Conservation (phyloP, 2,797 vertebrate species). For the Myotis findleyi region DNA sequence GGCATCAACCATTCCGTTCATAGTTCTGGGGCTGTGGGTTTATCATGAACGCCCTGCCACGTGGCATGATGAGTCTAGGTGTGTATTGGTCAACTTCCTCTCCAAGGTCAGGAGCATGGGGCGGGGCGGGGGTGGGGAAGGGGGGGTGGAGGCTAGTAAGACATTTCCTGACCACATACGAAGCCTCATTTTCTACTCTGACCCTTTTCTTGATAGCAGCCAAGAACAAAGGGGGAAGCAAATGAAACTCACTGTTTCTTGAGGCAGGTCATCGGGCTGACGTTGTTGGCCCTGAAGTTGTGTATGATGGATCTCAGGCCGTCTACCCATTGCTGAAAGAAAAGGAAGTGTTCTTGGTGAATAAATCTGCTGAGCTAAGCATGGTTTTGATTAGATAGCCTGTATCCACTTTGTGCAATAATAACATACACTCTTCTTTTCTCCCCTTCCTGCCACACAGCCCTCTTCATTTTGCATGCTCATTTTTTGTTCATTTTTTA, state of each 20-base stretch:
- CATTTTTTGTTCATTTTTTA: neutral
- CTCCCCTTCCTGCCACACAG: neutral
- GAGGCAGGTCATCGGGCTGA: constrained; percentile 99
- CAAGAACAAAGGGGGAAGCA: constrained; percentile 57
- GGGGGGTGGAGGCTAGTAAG: neutral
- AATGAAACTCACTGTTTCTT: constrained; percentile 96
- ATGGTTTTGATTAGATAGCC: neutral
- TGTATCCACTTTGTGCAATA: neutral
- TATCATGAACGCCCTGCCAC: neutral
- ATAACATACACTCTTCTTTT: neutral
- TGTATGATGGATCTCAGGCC: constrained; percentile 97
- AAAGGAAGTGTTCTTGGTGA: constrained; percentile 43
- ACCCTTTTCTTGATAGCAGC: neutral
- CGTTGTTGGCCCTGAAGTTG: constrained; percentile 99
- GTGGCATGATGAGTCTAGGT: neutral
- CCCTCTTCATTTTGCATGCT: neutral
- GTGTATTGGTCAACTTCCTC: neutral
- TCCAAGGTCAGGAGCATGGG: neutral
- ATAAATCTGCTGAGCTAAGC: neutral
- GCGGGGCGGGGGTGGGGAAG: neutral
- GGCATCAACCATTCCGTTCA: neutral
- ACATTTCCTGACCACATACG: neutral
- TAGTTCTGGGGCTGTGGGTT: neutral
- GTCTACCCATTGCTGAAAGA: constrained; percentile 97
- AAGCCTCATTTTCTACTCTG: neutral